Evolutionary conservation across 2,888 invertebrate species (phyloP), one percentile per base, ranked within the genome.

Genomic region (Megaustenia siamemsis): DNA sequence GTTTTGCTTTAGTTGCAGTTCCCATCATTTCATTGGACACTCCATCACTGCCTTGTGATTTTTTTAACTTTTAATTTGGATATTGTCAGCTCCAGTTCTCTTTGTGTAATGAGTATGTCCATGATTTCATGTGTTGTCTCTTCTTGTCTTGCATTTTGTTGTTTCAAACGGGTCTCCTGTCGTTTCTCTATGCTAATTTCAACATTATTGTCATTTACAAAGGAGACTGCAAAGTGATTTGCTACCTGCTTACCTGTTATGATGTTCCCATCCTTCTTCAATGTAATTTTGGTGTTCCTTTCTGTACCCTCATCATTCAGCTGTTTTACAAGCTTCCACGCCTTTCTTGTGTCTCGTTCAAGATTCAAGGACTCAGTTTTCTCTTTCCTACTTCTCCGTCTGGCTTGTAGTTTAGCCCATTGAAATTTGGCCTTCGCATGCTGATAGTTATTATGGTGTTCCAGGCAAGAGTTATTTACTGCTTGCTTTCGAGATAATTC

Each of bases 1-100:
- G 68, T 24, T 69, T 69, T 69, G 40, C 40, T 69, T 69, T 69
- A 18, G 68, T 40, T 21, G 40, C 68, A 21, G 21, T 69, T 69
- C 40, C 68, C 40, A 69, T 69, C 38, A 40, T 69, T 40, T 40
- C 68, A 24, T 69, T 69, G 38, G 40, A 38, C 21, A 40, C 40
- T 40, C 38, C 68, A 24, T 69, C 38, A 24, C 24, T 40, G 21
- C 68, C 68, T 69, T 18, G 21, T 40, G 68, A 69, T 24, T 69
- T 69, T 24, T 24, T 38, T n/a, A 38, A 69, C 24, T 69, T 40
- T 69, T 3, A 69, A 24, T 40, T 35, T 69, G 18, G 38, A 40
- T 24, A 69, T 40, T 32, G n/a, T 35, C 12, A 66, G 15, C 32
- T n/a, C n/a, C n/a, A n/a, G n/a, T n/a, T n/a, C n/a, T n/a, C n/a